These are phyloP conservation scores for Neosilurus hyrtlii DNA, from an alignment of 2,797 vertebrate genomes.

Conservation along the genomic window DNA sequence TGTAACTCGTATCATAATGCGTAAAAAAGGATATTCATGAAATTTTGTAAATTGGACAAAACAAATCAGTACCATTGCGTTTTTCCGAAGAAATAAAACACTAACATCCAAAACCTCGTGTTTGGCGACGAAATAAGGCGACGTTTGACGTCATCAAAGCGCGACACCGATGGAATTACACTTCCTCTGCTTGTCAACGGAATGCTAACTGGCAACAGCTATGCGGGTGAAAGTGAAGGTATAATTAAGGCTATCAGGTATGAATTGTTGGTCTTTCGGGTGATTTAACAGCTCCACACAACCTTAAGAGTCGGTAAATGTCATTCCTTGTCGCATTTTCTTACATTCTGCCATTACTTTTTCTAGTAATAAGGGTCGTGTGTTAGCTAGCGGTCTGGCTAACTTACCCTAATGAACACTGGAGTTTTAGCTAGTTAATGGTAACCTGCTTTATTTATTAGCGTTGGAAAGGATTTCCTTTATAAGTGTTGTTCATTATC, in stretches of 20 bases:
- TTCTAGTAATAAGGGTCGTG: neutral
- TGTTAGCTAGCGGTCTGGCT: constrained; percentile 20
- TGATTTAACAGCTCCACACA: too few species aligned
- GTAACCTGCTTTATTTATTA: neutral
- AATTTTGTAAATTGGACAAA: neutral
- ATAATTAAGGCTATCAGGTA: neutral
- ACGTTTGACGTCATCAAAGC: constrained; percentile 15
- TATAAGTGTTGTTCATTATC: neutral
- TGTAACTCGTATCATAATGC: neutral
- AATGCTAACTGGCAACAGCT: neutral
- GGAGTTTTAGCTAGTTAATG: neutral
- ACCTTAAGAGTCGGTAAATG: neutral
- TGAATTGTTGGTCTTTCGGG: neutral
- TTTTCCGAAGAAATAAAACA: neutral
- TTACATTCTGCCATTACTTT: neutral
- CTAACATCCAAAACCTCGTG: constrained; percentile 5
- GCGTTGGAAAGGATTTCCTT: neutral
- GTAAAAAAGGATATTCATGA: too few species aligned
- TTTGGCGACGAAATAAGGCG: neutral
- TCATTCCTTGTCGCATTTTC: neutral
- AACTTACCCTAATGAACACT: neutral
- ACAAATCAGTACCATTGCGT: constrained; percentile 1
- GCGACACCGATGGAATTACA: neutral
- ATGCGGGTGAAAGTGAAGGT: neutral
- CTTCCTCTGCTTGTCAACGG: neutral